Base-by-base conservation (phyloP, 2,113 vertebrate species). In the Charadrius vociferus region DNA sequence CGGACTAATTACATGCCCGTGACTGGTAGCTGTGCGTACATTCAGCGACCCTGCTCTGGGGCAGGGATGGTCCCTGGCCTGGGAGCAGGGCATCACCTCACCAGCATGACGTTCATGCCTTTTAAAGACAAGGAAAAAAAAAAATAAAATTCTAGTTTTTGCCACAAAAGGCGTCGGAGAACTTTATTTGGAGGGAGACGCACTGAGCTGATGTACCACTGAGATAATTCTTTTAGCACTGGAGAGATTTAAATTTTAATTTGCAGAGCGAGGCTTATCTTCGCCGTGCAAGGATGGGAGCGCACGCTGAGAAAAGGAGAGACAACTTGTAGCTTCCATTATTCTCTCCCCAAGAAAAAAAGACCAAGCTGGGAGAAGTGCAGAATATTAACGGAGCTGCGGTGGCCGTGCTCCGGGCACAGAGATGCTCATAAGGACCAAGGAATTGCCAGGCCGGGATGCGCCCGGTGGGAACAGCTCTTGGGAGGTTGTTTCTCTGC, bases 1-100 rank as follows among this genome's bases (percentile, higher is more conserved):
- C 23, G 52, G 96, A 83, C 81, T 97, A 95, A 98, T 98, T 94
- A 94, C 15, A 81, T 49, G 74, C 29, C 77, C 4, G 22, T 74
- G 95, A 55, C 80, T 81, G 95, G 96, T 81, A 83, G 82, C 96
- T 88, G 77, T 21, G 90, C 6, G 12, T 47, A 62, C 84, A 61
- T 6, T 45, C 92, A 93, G 82, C 70, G 88, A 56, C 59, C 84
- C 83, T 93, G 85, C 92, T 95, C 78, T 29, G 77, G 43, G 12
- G 39, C 65, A 85, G 90, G 79, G 93, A 81, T 15, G 12, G 53
- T 58, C 30, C 53, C 23, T 27, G 49, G 19, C 2, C 72, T 71
- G 59, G 89, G 43, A 81, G 74, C 30, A 62, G 83, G 65, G 15
- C 73, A 62, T 52, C 91, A 41, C 56, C 86, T 24, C 14, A 16